These are phyloP conservation scores for Atta cephalotes DNA, from an alignment of 1,140 invertebrate species.

Conservation along the genomic window DNA sequence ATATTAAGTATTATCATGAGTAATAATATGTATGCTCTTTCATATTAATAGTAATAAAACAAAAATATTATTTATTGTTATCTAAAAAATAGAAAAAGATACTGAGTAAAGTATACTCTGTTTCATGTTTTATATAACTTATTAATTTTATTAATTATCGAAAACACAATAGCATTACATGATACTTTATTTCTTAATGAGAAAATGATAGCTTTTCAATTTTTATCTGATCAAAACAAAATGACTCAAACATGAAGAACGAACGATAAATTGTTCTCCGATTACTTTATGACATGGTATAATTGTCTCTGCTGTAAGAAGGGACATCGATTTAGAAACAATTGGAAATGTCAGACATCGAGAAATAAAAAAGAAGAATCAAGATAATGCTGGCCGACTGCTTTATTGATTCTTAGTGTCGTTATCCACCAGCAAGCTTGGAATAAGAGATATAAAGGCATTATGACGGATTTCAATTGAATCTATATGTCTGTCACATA, in stretches of 20 bases:
- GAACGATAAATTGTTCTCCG: constrained; percentile 48
- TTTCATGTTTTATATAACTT: background rate
- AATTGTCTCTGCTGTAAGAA: constrained; percentile 65
- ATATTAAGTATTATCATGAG: background rate
- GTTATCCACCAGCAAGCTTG: constrained; percentile 22
- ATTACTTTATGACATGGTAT: constrained; percentile 58
- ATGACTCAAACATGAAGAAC: background rate
- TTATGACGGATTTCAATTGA: constrained; percentile 26
- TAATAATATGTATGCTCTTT: background rate
- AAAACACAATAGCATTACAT: background rate
- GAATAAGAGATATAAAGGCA: background rate
- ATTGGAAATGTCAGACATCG: constrained; percentile 60
- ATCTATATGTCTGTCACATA: background rate
- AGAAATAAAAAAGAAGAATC: constrained; percentile 22
- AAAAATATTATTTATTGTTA: too few species aligned
- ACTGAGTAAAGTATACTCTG: background rate
- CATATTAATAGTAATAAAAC: background rate
- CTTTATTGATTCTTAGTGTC: constrained; percentile 50
- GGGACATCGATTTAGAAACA: constrained; percentile 67
- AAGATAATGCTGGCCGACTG: constrained; percentile 33
- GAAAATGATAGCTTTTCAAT: background rate
- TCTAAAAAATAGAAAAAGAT: background rate
- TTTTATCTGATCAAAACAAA: constrained; percentile 13
- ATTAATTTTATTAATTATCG: background rate
- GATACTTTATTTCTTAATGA: background rate